Percentiles rank a stretch among this genome's conserved stretches.
Conservation (phyloP, 2,888 invertebrate genomes). For the Baccha elongata region DNA sequence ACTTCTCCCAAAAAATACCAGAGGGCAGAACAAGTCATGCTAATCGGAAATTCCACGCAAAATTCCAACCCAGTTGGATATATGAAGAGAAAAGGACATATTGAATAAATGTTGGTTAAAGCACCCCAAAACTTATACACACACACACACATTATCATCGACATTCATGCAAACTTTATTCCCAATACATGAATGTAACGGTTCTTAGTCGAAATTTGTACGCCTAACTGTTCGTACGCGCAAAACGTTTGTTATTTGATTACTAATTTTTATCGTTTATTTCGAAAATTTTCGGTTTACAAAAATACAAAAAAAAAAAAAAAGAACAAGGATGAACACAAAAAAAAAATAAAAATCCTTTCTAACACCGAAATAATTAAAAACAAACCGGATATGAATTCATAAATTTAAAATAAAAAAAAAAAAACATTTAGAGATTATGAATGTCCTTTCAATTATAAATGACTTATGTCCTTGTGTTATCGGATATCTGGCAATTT, state of each 20-base stretch:
- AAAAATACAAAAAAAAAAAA: slow-evolving; percentile 5
- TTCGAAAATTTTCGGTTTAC: slow-evolving; percentile 13
- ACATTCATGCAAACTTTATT: slow-evolving; percentile 60
- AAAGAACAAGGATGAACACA: neutral
- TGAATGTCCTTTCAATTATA: slow-evolving; percentile 70
- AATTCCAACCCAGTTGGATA: slow-evolving; percentile 49
- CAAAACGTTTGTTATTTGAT: slow-evolving; percentile 46
- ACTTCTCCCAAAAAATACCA: slow-evolving; percentile 67
- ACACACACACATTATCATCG: slow-evolving; percentile 16
- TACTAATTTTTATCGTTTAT: slow-evolving; percentile 13
- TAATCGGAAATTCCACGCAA: slow-evolving; percentile 43
- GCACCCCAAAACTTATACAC: slow-evolving; percentile 6
- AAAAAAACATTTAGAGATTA: slow-evolving; percentile 30
- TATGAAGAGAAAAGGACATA: slow-evolving; percentile 50
- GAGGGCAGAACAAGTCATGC: slow-evolving; percentile 69
- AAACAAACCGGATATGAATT: slow-evolving; percentile 5
- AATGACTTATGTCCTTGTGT: slow-evolving; percentile 59
- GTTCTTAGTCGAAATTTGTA: slow-evolving; percentile 80
- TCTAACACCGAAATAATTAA: neutral
- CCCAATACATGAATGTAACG: slow-evolving; percentile 72
- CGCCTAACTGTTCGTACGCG: slow-evolving; percentile 79
- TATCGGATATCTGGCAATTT: slow-evolving; percentile 12
- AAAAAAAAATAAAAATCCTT: neutral
- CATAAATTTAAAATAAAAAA: neutral
- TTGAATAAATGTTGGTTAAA: slow-evolving; percentile 41